Percentiles rank a stretch among this genome's conserved stretches.
Evolutionary conservation across 2,113 vertebrate species (phyloP).

Genomic region (Scytalopus superciliaris): DNA sequence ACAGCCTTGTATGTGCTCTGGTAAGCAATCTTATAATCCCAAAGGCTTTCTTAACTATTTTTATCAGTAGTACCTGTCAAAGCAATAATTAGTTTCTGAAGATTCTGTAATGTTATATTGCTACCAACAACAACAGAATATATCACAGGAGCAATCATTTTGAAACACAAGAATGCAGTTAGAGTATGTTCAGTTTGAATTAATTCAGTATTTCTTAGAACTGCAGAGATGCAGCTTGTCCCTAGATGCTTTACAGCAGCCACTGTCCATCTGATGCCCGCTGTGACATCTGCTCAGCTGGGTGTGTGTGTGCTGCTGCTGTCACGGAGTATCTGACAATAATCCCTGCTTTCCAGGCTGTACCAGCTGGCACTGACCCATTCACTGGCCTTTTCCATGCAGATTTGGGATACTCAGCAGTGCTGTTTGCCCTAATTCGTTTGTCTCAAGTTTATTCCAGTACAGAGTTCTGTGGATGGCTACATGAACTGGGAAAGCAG

Average conservation of each 20-base stretch:
- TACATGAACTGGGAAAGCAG: background rate
- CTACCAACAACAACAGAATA: fast-evolving
- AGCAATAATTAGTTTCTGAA: background rate
- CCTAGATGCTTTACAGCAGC: background rate
- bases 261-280: background rate
- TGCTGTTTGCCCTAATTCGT: background rate
- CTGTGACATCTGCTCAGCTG: background rate
- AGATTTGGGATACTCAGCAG: background rate
- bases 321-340: background rate
- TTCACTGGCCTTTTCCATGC: background rate
- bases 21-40: background rate
- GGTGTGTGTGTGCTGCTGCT: background rate
- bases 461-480: background rate
- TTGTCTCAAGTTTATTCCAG: background rate
- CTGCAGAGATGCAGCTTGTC: background rate
- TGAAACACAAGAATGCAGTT: background rate
- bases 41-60: background rate
- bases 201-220: background rate
- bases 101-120: background rate
- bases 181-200: background rate
- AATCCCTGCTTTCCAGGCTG: background rate
- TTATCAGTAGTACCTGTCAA: background rate
- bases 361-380: background rate
- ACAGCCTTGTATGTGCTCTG: background rate
- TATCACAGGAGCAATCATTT: background rate